phyloP scores from a whole-genome alignment of 2,888 invertebrate species.

The Drosophila trichaetosa region DNA sequence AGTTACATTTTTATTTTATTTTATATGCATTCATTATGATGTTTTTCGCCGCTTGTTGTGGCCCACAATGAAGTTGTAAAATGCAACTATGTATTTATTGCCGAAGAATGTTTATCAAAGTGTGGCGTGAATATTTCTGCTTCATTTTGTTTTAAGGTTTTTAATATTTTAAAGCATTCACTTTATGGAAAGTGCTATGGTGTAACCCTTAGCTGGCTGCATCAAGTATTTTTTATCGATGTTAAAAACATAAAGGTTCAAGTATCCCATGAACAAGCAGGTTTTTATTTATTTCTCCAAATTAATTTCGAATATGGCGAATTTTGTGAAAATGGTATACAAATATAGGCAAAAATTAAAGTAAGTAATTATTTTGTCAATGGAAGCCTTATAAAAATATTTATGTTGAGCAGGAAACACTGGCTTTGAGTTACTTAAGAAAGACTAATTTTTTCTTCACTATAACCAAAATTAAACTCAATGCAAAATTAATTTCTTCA shows the following conservation, averaged over 20 bases:
- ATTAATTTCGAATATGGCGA: neutral
- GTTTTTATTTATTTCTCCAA: conserved; percentile 5
- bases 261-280: neutral
- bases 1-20: conserved; percentile 12
- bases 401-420: no score
- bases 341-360: neutral
- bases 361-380: neutral
- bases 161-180: conserved; percentile 7
- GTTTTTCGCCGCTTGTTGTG: conserved; percentile 17
- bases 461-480: no score
- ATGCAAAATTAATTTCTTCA: no score
- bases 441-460: no score
- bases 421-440: no score
- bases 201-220: conserved; percentile 27
- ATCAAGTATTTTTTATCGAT: conserved; percentile 11
- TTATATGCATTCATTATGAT: conserved; percentile 5
- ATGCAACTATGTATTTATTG: conserved; percentile 66
- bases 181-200: conserved; percentile 39
- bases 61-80: conserved; percentile 70
- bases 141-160: conserved; percentile 32
- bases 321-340: neutral
- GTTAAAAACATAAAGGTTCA: neutral
- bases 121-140: conserved; percentile 53
- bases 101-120: conserved; percentile 51
- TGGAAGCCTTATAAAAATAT: neutral